Base-by-base conservation (phyloP, 2,113 vertebrate species). In the Beaufortia kweichowensis region DNA sequence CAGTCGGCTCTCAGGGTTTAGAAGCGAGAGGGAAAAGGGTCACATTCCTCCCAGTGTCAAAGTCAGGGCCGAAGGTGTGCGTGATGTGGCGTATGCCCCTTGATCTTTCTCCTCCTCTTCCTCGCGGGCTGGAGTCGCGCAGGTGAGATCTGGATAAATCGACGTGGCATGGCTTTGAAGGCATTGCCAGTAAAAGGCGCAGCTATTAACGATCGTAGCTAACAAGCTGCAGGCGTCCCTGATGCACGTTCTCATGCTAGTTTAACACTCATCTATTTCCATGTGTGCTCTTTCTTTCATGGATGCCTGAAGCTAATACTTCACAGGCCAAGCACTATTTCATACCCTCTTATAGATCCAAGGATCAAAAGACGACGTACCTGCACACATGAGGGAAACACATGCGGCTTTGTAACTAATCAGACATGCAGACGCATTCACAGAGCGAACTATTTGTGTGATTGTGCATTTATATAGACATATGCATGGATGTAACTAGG, bases 131-230 rank as follows among this genome's bases (percentile, higher is more conserved):
- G 67, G 65, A 19, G 19, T 74, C 56, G 80, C 82, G 81, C 89
- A 89, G 86, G 85, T 89, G 84, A 83, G 83, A 57, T 79, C 59
- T 82, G 88, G 82, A 90, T 90, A 89, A 92, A 91, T 90, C 85
- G 65, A 75, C 53, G 68, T 60, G 15, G 84, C 72, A 72, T 62
- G 64, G 33, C 88, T 91, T 91, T 91, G 90, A 92, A 90, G 79
- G 59, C 82, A 65, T n/a, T 48, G 82, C 83, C 84, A 56, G 82
- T 90, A 89, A 91, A 91, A 85, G 83, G 83, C 14, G 81, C 68
- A 75, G 60, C 76, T 83, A 88, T 91, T 91, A 90, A 92, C 82
- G 69, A 91, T 84, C 86, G 81, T 86, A 85, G 86, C 90, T 90
- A 91, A 91, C 84, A 88, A 91, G 89, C 85, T 87, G 88, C 90